Evolutionary conservation across 64 coral and sea anemone species (phyloP).

Genomic region (Pocillopora damicornis): DNA sequence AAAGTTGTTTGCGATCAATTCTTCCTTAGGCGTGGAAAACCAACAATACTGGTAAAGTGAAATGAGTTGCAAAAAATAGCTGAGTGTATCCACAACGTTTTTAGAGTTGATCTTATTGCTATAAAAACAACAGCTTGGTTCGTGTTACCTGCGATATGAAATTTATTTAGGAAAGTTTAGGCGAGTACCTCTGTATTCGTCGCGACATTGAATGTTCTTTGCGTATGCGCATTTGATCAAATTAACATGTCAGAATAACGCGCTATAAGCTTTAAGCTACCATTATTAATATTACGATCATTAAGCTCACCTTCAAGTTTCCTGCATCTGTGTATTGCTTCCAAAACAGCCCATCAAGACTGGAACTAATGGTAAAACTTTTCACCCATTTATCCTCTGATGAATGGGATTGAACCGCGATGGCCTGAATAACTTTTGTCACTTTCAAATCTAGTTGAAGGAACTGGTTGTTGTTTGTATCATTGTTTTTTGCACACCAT

Average conservation of each 20-base stretch:
- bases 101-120: no score
- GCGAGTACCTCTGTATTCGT: no score
- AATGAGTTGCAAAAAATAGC: no score
- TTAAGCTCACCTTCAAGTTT: not conserved
- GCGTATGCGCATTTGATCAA: no score
- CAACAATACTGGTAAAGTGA: no score
- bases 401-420: slow-evolving; percentile 1
- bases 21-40: not conserved
- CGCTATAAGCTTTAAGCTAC: not conserved
- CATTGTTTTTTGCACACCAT: slow-evolving; percentile 1
- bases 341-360: slow-evolving; percentile 32
- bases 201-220: no score
- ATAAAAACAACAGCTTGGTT: no score
- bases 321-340: not conserved
- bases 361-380: not conserved
- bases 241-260: no score
- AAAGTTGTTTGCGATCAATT: not conserved
- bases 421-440: not conserved
- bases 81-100: no score
- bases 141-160: no score
- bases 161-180: no score
- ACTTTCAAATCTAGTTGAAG: slow-evolving; percentile 8
- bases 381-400: not conserved
- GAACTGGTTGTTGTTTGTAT: not conserved
- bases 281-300: not conserved